Evolutionary conservation across 2,113 vertebrate genomes (phyloP), one percentile per base, ranked within the genome.

Genomic region (Dicerorhinus sumatrensis): DNA sequence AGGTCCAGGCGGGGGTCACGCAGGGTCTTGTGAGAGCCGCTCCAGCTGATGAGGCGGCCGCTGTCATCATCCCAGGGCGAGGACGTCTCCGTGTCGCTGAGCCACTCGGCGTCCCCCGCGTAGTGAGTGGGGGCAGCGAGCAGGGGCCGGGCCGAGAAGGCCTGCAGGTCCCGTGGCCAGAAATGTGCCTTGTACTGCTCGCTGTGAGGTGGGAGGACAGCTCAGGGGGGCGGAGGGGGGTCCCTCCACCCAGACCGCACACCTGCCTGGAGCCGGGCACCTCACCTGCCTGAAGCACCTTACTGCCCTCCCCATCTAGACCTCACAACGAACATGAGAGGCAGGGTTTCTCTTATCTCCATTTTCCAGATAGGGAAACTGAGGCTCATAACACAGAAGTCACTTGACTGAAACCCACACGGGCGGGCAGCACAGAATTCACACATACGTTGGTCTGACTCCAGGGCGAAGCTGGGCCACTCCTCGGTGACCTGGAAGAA

Each of bases 61-160:
- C 96, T 97, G 98, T 99, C 99, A 0, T 99, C 99, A 0, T 99
- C 99, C 99, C 99, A 99, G 97, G 99, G 99, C 1, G 99, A 99
- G 42, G 99, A 99, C 0, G 99, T 99, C 98, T 99, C 99, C 0
- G 99, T 99, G 99, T 99, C 99, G 0, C 99, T 99, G 98, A 99
- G 98, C 99, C 99, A 99, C 93, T 98, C 98, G 0, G 98, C 97
- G 0, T 99, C 99, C 18, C 99, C 99, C 0, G 99, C 99, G 0
- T 99, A 99, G 97, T 99, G 99, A 18, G 99, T 99, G 0, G 99
- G 99, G 86, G 99, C 99, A 4, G 99, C 99, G 84, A 99, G 98
- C 70, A 99, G 99, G 10, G 99, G 99, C 92, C 88, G 98, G 46
- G 99, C 98, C 0, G 99, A 99, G 97, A 99, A 99, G 79, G 99